Evolutionary conservation across 2,888 invertebrate genomes (phyloP).

Genomic region (Tipula lateralis): DNA sequence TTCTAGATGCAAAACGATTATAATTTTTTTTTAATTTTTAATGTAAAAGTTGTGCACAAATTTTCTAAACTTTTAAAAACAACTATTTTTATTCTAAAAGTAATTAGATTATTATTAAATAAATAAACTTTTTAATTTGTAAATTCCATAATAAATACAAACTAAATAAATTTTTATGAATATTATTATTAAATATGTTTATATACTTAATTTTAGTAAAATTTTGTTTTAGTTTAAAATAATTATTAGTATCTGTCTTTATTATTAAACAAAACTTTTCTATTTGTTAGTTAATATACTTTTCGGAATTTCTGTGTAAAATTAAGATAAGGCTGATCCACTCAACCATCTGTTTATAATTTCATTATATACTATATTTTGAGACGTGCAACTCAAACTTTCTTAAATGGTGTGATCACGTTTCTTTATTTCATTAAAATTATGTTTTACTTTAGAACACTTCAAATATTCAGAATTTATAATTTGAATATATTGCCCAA

Average conservation of each 20-base stretch:
- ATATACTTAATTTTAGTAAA: not conserved
- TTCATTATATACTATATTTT: not conserved
- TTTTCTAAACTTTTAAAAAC: not conserved
- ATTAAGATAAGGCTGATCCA: not conserved
- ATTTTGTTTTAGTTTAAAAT: not conserved
- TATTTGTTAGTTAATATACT: not conserved
- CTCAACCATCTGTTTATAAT: not conserved
- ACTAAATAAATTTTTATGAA: not conserved
- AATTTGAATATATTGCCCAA: too few relatives aligned
- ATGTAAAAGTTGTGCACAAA: not conserved
- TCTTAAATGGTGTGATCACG: too few relatives aligned
- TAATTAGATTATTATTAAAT: constrained; percentile 1
- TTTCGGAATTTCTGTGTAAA: not conserved
- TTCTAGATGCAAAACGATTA: not conserved
- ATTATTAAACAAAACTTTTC: not conserved
- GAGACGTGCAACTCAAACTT: not conserved
- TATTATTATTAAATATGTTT: constrained; percentile 4
- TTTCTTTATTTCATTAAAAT: too few relatives aligned
- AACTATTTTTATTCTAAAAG: not conserved
- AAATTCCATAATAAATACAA: not conserved
- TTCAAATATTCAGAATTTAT: too few relatives aligned
- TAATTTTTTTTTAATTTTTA: not conserved
- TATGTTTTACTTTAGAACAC: too few relatives aligned
- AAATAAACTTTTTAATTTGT: not conserved
- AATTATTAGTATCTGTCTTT: not conserved